A percentile compares a stretch with the other conserved stretches of the same genome.
These are phyloP conservation scores for Microtus pennsylvanicus DNA, from an alignment of 2,113 vertebrate genomes.

Conservation along the genomic window DNA sequence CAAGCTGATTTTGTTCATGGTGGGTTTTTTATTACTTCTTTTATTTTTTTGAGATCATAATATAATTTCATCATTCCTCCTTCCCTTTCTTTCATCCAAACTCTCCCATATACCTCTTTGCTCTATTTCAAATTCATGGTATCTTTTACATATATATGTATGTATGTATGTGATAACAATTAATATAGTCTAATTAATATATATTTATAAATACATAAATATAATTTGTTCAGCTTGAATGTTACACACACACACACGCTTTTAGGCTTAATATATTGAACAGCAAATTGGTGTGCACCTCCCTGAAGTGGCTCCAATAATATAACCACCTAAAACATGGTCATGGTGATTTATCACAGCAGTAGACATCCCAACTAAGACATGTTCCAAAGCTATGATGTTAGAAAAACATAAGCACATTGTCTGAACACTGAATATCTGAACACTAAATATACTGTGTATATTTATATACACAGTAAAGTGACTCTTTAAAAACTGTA, in stretches of 20 bases:
- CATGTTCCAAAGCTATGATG: neutral
- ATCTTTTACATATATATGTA: neutral
- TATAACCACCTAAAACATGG: neutral
- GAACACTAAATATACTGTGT: no score
- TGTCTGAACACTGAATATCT: neutral
- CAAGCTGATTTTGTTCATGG: neutral
- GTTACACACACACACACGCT: neutral
- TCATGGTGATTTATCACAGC: neutral
- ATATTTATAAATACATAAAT: neutral
- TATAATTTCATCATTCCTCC: neutral
- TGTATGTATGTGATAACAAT: neutral
- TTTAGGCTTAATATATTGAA: neutral
- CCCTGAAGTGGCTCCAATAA: neutral
- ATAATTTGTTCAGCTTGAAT: neutral
- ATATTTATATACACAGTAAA: neutral
- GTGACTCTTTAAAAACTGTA: neutral
- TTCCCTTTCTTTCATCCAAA: neutral
- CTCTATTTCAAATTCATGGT: neutral
- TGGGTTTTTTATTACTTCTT: neutral
- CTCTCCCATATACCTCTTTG: neutral
- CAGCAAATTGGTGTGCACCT: neutral
- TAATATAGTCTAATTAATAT: neutral
- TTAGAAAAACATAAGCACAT: conserved; percentile 9
- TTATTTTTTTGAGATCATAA: neutral
- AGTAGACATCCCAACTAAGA: neutral